Base-by-base conservation (phyloP, 2,797 vertebrate species). In the Anisognathus igniventris region DNA sequence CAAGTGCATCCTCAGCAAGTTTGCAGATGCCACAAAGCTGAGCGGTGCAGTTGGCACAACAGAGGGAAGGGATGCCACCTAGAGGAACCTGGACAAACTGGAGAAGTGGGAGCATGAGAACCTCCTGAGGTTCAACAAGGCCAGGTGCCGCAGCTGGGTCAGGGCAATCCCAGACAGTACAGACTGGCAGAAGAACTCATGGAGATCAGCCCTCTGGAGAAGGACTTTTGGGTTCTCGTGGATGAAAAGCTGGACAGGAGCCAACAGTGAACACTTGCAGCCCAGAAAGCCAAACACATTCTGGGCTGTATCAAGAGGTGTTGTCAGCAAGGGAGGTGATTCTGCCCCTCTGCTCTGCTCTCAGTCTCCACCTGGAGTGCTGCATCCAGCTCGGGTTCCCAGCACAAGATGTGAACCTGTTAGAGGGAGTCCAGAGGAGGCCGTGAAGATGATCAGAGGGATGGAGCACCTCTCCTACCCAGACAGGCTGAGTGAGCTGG, bases 1-100 rank as follows among this genome's bases (percentile, higher is more conserved):
- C 23, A 42, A 68, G 62, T 56, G 35, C 70, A 75, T 37, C 56
- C 70, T 56, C 56, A 56, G 56, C 70, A 82, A 62, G 35, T 50
- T 68, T 62, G 70, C 48, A 37, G 70, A 44, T 37, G 48, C 6
- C 27, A 19, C 1, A 30, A 58, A 67, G 33, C 47, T 67, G 47
- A 80, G 31, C 0, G 0, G 3, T 60, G 40, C 61, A 53, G 21
- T 15, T 66, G 39, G 2, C 33, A 61, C 47, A 42, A 28, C 31
- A 62, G 35, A 62, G 28, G 27, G n/a, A 62, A 44, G 71, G 14
- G 19, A 75, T 50, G 71, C 42, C 27, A 48, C 54, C 40, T 2
- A 62, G 61, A 56, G 62, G 56, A 81, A 37, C 9, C 16, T 68
- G 56, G 35, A 56, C 40, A 61, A 56, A 62, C 31, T 14, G 44